Percentiles rank a stretch among this genome's conserved stretches.
Evolutionary conservation across 2,888 invertebrate species (phyloP).

Genomic region (Gastracanthus pulcherrimus): DNA sequence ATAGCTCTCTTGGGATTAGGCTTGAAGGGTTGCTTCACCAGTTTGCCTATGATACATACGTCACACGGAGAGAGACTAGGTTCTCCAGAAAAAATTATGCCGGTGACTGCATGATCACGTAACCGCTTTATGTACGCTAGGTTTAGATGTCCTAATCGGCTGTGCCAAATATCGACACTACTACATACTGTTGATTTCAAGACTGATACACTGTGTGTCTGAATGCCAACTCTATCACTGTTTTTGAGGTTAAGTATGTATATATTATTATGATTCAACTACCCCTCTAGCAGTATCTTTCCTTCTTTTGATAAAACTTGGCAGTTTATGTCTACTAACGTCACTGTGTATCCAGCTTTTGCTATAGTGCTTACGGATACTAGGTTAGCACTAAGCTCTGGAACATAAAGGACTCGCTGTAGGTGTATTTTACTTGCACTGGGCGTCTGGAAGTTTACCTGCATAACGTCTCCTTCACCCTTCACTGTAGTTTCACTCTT

Average conservation of each 20-base stretch:
- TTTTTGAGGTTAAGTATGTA: background rate
- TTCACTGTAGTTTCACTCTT: background rate
- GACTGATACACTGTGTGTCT: too few species aligned
- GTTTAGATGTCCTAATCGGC: too few species aligned
- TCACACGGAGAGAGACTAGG: slow-evolving; percentile 53
- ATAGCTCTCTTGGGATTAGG: background rate
- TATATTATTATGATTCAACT: background rate
- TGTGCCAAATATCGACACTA: background rate
- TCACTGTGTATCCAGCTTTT: background rate
- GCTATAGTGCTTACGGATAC: background rate
- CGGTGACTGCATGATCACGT: too few species aligned
- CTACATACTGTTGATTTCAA: too few species aligned
- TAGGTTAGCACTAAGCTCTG: background rate
- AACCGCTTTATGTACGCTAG: too few species aligned
- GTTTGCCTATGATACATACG: slow-evolving; percentile 52
- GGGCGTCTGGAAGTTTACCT: background rate
- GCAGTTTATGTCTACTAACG: background rate
- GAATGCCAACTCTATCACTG: too few species aligned
- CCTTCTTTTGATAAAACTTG: too few species aligned
- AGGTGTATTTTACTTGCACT: background rate
- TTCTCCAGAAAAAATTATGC: too few species aligned
- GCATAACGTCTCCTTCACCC: background rate
- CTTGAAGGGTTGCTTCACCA: slow-evolving; percentile 45
- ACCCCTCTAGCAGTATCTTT: too few species aligned
- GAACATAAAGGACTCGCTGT: background rate